Base-by-base conservation (phyloP, 2,888 invertebrate genomes). In the Sesia apiformis region DNA sequence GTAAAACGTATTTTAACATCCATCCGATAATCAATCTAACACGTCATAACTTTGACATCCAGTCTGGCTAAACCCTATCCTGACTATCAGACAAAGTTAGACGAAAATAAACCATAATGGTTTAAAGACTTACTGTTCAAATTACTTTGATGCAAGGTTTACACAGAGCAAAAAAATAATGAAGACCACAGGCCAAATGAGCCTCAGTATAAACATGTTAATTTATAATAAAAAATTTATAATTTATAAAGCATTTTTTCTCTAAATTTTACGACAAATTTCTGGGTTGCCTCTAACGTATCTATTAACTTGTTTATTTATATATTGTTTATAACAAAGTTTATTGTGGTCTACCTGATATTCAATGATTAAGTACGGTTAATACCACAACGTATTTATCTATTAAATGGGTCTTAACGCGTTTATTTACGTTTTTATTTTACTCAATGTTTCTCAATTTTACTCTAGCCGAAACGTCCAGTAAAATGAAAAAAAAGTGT, bases 1-100 rank as follows among this genome's bases (percentile, higher is more conserved):
- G 74, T 88, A 88, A 90, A 89, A 84, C 79, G 81, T 82, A 87
- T 90, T 90, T 90, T 90, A 90, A 89, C 90, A 90, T 89, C 85
- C 86, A 88, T 84, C 85, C 76, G 90, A 90, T 90, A 90, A 90
- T 90, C 90, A 90, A 90, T 90, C 90, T 88, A 90, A 90, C 89
- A 88, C 89, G 87, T 90, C 88, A 88, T 90, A 90, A 88, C 85
- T 89, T 89, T 89, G 89, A 89, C 87, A 87, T 87, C 81, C 86
- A 84, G 80, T 67, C 76, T 75, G 82, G 65, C 70, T 78, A 84
- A 75, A 81, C 78, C 75, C 75, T 81, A 75, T 81, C 73, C 69
- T 68, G 69, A 63, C 66, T 68, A 69, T 65, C 63, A 61, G 50
- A 40, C 4, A 49, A 1, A 5, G 39, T 53, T 57, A 66, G 40